These are phyloP conservation scores for Sebastiscus albofasciatus DNA, from an alignment of 2,797 vertebrate species.

Conservation along the genomic window DNA sequence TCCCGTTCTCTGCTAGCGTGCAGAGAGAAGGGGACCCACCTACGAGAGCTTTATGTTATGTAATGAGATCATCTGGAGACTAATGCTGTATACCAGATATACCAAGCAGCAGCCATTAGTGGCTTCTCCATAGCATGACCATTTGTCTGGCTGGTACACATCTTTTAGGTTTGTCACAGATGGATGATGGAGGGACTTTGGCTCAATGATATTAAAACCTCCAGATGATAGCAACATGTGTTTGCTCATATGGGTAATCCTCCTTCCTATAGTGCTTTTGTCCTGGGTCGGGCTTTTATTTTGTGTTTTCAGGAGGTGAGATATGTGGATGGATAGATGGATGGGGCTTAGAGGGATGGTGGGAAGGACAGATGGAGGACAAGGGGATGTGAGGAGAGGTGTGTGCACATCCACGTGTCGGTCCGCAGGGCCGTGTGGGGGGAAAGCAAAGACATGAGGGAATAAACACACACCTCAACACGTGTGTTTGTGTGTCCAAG, in stretches of 20 bases:
- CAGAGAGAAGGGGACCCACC: conserved; percentile 36
- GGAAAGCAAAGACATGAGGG: neutral
- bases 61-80: conserved; percentile 72
- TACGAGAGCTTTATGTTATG: conserved; percentile 59
- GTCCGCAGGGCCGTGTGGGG: neutral
- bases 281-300: conserved; percentile 5
- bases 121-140: conserved; percentile 51
- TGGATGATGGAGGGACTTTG: conserved; percentile 34
- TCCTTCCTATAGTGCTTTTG: conserved; percentile 31
- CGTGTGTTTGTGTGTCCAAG: neutral
- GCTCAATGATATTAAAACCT: conserved; percentile 41
- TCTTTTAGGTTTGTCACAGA: conserved; percentile 44
- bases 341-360: neutral
- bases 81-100: conserved; percentile 52
- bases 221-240: conserved; percentile 39
- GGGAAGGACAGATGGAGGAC: conserved; percentile 29
- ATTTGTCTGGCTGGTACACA: conserved; percentile 45
- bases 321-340: neutral
- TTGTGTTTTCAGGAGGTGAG: conserved; percentile 16
- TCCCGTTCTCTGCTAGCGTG: conserved; percentile 20
- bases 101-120: conserved; percentile 53
- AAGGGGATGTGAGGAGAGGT: neutral
- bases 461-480: conserved; percentile 1
- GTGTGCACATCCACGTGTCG: conserved; percentile 13
- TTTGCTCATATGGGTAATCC: conserved; percentile 46